Percentiles rank a stretch among this genome's conserved stretches.
phyloP scores from a whole-genome alignment of 2,888 invertebrate species.

The Anodontia alba region DNA sequence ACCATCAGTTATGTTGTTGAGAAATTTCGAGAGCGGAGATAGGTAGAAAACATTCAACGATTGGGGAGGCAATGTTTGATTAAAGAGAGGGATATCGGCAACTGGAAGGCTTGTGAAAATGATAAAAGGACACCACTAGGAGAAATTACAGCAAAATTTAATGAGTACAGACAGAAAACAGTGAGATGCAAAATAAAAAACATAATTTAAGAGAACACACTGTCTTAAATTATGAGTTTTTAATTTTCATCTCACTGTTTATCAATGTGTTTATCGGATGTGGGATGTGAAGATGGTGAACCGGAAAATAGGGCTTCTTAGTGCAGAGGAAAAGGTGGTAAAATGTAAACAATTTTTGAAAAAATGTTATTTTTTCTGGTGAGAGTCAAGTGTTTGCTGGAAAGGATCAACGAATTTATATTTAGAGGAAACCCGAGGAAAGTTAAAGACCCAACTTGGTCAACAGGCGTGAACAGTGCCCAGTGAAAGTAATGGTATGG shows the following conservation, averaged over 20 bases:
- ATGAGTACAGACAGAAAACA: not conserved
- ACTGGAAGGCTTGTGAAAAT: not conserved
- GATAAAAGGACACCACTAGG: not conserved
- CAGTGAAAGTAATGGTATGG: not conserved
- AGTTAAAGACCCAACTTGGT: not conserved
- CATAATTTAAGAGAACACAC: not conserved
- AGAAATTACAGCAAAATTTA: not conserved
- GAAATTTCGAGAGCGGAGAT: not conserved
- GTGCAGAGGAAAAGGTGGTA: conserved; percentile 2
- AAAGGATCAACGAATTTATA: not conserved
- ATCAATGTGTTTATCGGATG: not conserved
- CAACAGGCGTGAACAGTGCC: too few relatives aligned
- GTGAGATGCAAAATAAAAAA: not conserved
- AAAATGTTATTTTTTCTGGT: not conserved
- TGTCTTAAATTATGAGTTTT: too few relatives aligned
- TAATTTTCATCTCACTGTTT: too few relatives aligned
- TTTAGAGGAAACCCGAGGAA: too few relatives aligned
- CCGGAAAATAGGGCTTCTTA: not conserved
- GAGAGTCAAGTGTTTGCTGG: not conserved
- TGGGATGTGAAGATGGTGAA: not conserved
- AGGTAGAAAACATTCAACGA: not conserved
- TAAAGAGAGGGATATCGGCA: not conserved
- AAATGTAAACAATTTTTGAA: not conserved
- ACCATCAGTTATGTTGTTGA: not conserved
- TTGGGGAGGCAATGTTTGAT: not conserved